Evolutionary conservation across 2,113 vertebrate genomes (phyloP).

Genomic region (Hemiprocne comata): DNA sequence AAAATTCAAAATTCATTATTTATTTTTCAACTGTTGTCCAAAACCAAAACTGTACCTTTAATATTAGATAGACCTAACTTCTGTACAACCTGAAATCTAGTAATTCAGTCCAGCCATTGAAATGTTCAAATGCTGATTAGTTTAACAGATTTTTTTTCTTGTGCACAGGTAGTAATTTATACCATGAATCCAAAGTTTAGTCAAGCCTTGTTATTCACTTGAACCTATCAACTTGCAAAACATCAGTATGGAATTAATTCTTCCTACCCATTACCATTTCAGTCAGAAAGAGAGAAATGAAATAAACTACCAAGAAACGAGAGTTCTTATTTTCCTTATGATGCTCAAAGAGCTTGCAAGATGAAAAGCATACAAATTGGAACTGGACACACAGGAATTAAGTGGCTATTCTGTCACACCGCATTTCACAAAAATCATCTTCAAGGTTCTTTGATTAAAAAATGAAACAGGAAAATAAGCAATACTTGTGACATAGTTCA

Average conservation of each 20-base stretch:
- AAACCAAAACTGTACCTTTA: not conserved
- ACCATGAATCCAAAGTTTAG: not conserved
- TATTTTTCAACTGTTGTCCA: not conserved
- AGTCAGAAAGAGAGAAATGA: conserved; percentile 6
- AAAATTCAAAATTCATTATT: not conserved
- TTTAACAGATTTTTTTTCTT: not conserved
- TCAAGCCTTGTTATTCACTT: not conserved
- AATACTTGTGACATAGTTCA: not conserved
- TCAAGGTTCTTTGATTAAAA: conserved; percentile 43
- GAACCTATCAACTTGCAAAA: conserved; percentile 1
- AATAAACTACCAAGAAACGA: conserved; percentile 9
- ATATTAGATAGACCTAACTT: not conserved
- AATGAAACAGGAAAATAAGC: conserved; percentile 14
- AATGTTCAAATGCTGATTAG: not conserved
- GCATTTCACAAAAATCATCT: not conserved
- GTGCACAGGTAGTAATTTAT: not conserved
- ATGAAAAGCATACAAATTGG: conserved; percentile 9
- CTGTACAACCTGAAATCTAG: not conserved
- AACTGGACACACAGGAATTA: conserved; percentile 10
- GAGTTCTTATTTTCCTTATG: conserved; percentile 11
- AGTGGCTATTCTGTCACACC: conserved; percentile 31
- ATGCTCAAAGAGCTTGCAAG: not conserved
- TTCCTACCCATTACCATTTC: conserved; percentile 6
- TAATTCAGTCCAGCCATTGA: not conserved
- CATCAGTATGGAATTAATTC: conserved; percentile 14